Conservation (phyloP, 1,140 invertebrate species). For the Drosophila insularis region DNA sequence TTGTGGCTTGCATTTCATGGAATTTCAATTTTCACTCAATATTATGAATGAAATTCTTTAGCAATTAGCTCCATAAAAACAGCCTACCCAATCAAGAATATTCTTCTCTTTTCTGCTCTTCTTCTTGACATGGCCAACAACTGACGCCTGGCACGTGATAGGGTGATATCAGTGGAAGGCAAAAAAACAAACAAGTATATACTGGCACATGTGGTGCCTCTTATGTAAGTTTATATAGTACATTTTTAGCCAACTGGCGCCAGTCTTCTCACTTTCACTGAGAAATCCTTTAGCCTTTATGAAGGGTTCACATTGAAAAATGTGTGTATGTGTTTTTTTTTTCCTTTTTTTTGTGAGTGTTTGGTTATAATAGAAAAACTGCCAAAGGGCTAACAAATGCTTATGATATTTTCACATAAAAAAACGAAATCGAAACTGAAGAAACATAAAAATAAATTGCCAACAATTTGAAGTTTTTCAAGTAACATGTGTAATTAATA, state of each 20-base stretch:
- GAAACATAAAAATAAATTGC: slow-evolving; percentile 71
- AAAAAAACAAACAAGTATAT: slow-evolving; percentile 12
- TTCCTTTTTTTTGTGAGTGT: too few species aligned
- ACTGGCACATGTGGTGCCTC: slow-evolving; percentile 33
- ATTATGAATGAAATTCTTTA: slow-evolving; percentile 68
- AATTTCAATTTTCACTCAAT: slow-evolving; percentile 51
- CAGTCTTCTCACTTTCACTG: slow-evolving; percentile 9
- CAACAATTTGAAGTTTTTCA: slow-evolving; percentile 63
- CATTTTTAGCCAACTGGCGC: slow-evolving; percentile 4
- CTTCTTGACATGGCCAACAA: slow-evolving; percentile 40
- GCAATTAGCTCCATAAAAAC: slow-evolving; percentile 57
- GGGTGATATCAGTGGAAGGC: slow-evolving; percentile 19
- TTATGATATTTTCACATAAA: slow-evolving; percentile 38
- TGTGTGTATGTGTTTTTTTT: slow-evolving; percentile 13
- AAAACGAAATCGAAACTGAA: slow-evolving; percentile 30
- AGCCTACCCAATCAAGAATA: slow-evolving; percentile 25
- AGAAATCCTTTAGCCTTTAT: background rate
- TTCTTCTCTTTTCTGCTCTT: slow-evolving; percentile 4
- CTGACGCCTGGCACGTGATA: slow-evolving; percentile 78
- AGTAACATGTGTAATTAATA: slow-evolving; percentile 79
- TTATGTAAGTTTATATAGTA: slow-evolving; percentile 3
- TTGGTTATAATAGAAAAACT: slow-evolving; percentile 30
- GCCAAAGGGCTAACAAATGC: slow-evolving; percentile 46
- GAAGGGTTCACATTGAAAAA: slow-evolving; percentile 55
- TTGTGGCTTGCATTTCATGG: slow-evolving; percentile 70